Evolutionary conservation across 2,113 vertebrate species (phyloP).

Genomic region (Tonatia bakeri): DNA sequence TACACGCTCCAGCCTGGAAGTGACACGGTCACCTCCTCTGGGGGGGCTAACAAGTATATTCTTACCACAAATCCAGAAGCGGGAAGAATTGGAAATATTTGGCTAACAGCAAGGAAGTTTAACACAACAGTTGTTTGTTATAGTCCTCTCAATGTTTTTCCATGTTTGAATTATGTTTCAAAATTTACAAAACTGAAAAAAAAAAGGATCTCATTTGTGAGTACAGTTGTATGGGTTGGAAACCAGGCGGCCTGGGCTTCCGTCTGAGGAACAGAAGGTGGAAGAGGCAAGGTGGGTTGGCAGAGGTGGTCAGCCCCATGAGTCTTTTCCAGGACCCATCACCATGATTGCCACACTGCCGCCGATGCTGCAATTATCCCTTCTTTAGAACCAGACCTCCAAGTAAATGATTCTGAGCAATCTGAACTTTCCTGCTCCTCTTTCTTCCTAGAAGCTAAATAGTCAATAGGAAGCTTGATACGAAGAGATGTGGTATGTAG

Average conservation of each 20-base stretch:
- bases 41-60: background rate
- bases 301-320: background rate
- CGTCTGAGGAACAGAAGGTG: background rate
- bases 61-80: background rate
- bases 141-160: background rate
- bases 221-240: background rate
- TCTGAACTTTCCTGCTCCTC: background rate
- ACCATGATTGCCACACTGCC: background rate
- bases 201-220: background rate
- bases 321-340: rapidly evolving
- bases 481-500: background rate
- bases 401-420: background rate
- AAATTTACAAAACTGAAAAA: background rate
- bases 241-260: background rate
- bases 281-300: background rate
- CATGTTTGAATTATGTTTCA: background rate
- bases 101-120: background rate
- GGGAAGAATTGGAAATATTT: background rate
- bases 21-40: background rate
- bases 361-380: background rate
- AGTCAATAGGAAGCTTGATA: background rate
- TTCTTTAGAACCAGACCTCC: background rate
- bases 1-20: background rate
- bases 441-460: background rate
- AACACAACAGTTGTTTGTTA: background rate